Evolutionary conservation across 1,140 invertebrate genomes (phyloP).

Genomic region (Contarinia nasturtii): DNA sequence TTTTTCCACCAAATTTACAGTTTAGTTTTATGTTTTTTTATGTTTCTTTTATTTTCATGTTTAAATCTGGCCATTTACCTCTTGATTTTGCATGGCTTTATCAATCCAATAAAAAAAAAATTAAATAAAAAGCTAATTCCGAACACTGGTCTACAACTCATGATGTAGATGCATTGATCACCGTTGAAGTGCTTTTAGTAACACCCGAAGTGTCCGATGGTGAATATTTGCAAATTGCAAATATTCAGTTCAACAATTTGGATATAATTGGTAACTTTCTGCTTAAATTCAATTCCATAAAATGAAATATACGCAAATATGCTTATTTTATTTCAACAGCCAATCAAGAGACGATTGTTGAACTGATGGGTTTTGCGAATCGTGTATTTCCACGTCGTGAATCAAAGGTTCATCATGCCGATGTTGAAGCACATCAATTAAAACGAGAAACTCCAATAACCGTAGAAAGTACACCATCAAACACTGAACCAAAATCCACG

Average conservation of each 20-base stretch:
- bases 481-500: background rate
- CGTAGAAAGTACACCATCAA: background rate
- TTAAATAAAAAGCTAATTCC: constrained; percentile 3
- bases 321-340: constrained; percentile 28
- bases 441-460: background rate
- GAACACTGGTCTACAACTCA: constrained; percentile 3
- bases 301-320: background rate
- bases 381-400: constrained; percentile 40
- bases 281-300: background rate
- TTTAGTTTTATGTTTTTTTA: no score
- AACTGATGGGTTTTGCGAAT: constrained; percentile 70
- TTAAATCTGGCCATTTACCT: background rate
- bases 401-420: constrained; percentile 7
- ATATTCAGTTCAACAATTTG: constrained; percentile 83
- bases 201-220: constrained; percentile 23
- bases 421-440: constrained; percentile 4
- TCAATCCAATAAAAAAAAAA: background rate
- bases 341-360: constrained; percentile 88
- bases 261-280: constrained; percentile 64
- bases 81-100: background rate
- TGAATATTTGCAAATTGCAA: constrained; percentile 55
- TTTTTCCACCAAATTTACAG: no score
- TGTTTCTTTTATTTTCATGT: background rate
- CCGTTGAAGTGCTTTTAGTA: constrained; percentile 59
- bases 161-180: constrained; percentile 69